phyloP scores from a whole-genome alignment of 2,888 invertebrate genomes.

The Cantharis nigra region DNA sequence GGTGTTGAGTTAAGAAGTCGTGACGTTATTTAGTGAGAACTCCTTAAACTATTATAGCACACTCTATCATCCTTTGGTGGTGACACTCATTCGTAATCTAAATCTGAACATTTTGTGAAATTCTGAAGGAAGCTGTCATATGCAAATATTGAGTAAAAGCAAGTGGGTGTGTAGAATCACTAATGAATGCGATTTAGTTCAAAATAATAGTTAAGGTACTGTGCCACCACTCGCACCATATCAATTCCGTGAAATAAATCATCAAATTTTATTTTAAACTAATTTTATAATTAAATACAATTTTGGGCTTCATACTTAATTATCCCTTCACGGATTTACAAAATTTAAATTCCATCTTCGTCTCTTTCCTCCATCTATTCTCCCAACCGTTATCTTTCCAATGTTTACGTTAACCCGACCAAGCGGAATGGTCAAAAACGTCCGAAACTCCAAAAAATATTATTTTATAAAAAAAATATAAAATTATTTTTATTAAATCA shows the following conservation, averaged over 20 bases:
- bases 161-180: conserved; percentile 19
- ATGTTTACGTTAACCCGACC: not conserved
- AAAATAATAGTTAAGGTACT: conserved; percentile 5
- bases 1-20: conserved; percentile 11
- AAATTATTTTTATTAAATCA: no score
- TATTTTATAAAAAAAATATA: no score
- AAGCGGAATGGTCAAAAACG: not conserved
- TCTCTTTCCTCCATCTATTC: not conserved
- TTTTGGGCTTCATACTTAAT: not conserved
- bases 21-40: conserved; percentile 1
- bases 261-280: not conserved
- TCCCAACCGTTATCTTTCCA: not conserved
- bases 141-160: conserved; percentile 27
- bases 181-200: conserved; percentile 18
- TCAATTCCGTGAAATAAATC: not conserved
- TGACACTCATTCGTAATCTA: conserved; percentile 24
- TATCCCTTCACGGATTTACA: not conserved
- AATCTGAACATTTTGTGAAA: conserved; percentile 23
- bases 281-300: not conserved
- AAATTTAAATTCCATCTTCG: not conserved
- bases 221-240: not conserved
- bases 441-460: not conserved
- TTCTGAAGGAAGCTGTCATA: conserved; percentile 28
- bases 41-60: conserved; percentile 4
- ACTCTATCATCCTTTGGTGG: conserved; percentile 19